These are phyloP conservation scores for Caiman crocodilus DNA, from an alignment of 2,797 vertebrate genomes.

Conservation along the genomic window DNA sequence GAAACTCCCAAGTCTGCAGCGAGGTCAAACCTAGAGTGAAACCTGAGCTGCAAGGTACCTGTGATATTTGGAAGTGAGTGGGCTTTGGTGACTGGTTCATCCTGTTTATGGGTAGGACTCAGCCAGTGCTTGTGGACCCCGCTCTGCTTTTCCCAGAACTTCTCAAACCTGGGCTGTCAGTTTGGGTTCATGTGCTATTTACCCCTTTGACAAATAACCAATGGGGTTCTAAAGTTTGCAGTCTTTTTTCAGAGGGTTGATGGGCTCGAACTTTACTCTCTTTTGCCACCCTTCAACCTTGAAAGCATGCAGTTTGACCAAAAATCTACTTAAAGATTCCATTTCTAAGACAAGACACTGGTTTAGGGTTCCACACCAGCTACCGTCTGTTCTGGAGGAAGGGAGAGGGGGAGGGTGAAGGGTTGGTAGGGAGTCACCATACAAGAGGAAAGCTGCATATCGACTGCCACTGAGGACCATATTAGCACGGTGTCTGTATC, in stretches of 20 bases:
- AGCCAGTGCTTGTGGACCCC: not conserved
- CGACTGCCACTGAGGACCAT: conserved; percentile 22
- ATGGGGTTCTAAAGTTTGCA: not conserved
- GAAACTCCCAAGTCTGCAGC: conserved; percentile 28
- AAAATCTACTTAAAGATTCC: conserved; percentile 2
- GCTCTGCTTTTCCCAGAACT: conserved; percentile 14
- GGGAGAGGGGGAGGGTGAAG: not conserved
- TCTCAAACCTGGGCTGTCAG: not conserved
- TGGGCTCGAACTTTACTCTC: not conserved
- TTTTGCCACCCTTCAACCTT: not conserved
- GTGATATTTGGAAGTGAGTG: not conserved
- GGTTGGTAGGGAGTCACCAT: conserved; percentile 36
- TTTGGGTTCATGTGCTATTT: not conserved
- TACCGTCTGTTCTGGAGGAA: no score
- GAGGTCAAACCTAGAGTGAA: conserved; percentile 37
- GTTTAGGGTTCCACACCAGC: not conserved
- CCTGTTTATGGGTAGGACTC: not conserved
- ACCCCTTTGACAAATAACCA: no score
- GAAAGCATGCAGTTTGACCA: not conserved
- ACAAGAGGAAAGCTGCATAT: conserved; percentile 37
- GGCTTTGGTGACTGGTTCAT: not conserved
- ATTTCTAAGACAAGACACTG: not conserved
- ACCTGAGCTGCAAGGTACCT: conserved; percentile 27
- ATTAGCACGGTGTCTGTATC: conserved; percentile 9
- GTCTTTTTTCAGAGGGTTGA: not conserved